Evolutionary conservation across 2,797 vertebrate genomes (phyloP).

Genomic region (Ficedula albicollis): DNA sequence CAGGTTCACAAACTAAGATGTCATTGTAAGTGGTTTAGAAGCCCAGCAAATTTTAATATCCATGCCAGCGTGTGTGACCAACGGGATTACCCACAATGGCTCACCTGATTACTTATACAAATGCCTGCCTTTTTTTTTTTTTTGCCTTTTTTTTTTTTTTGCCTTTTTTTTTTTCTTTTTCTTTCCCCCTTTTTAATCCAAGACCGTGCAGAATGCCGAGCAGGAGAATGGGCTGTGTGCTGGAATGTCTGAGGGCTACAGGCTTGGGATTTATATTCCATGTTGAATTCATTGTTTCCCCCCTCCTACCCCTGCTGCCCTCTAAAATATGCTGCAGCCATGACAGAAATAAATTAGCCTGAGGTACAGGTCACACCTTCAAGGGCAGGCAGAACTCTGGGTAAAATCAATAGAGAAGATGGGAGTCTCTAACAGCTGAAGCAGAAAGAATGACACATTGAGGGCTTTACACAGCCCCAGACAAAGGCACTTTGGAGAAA

Average conservation of each 20-base stretch:
- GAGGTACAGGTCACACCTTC: slow-evolving; percentile 80
- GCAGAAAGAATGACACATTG: slow-evolving; percentile 68
- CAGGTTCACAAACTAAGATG: not conserved
- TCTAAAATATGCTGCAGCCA: slow-evolving; percentile 67
- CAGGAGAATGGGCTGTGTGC: not conserved
- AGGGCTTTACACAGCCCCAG: slow-evolving; percentile 53
- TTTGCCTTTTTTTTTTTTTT: rapidly evolving
- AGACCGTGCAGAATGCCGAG: slow-evolving; percentile 13
- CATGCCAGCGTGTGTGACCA: slow-evolving; percentile 26
- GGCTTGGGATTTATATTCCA: slow-evolving; percentile 65
- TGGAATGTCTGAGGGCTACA: slow-evolving; percentile 35
- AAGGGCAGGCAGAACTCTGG: slow-evolving; percentile 72
- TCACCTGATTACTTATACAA: slow-evolving; percentile 66
- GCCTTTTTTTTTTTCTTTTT: rapidly evolving
- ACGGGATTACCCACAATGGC: slow-evolving; percentile 47
- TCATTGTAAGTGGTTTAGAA: not conserved
- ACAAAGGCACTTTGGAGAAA: slow-evolving; percentile 71
- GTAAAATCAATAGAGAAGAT: slow-evolving; percentile 75
- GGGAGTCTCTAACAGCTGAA: slow-evolving; percentile 69
- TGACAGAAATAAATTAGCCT: slow-evolving; percentile 81
- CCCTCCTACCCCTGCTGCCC: slow-evolving; percentile 21
- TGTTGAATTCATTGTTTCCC: slow-evolving; percentile 58
- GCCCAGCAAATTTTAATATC: slow-evolving; percentile 16
- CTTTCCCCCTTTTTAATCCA: not conserved
- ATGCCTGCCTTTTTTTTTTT: not conserved